These are phyloP conservation scores for Nomada ferruginata DNA, from an alignment of 2,888 invertebrate genomes.

Conservation along the genomic window DNA sequence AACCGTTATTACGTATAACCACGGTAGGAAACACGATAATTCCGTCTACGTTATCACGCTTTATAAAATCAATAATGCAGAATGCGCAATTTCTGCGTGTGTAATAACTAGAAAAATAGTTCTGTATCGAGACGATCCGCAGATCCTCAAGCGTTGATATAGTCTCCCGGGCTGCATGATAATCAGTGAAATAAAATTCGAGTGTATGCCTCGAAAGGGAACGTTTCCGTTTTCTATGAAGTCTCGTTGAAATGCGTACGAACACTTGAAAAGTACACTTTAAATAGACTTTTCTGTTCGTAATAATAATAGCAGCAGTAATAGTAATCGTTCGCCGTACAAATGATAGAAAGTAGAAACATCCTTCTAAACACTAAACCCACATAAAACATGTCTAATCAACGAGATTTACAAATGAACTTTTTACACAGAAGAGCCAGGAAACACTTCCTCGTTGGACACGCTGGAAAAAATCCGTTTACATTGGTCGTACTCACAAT, in stretches of 20 bases:
- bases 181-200: constrained; percentile 24
- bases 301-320: neutral
- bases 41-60: constrained; percentile 50
- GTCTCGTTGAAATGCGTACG: neutral
- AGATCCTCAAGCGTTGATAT: neutral
- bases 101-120: constrained; percentile 44
- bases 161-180: neutral
- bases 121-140: constrained; percentile 12
- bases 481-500: constrained; percentile 19
- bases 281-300: neutral
- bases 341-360: constrained; percentile 36
- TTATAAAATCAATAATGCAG: constrained; percentile 44
- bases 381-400: neutral
- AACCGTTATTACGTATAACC: constrained; percentile 19
- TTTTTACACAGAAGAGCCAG: constrained; percentile 14
- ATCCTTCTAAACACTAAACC: constrained; percentile 8
- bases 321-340: constrained; percentile 12
- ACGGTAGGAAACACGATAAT: constrained; percentile 30
- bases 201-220: neutral
- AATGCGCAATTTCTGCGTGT: constrained; percentile 29
- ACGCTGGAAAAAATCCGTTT: constrained; percentile 5
- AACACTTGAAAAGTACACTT: constrained; percentile 5
- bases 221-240: neutral
- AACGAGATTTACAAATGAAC: constrained; percentile 31
- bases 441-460: constrained; percentile 3